These are phyloP conservation scores for Tenodera sinensis DNA, from an alignment of 2,888 invertebrate species.

Conservation along the genomic window DNA sequence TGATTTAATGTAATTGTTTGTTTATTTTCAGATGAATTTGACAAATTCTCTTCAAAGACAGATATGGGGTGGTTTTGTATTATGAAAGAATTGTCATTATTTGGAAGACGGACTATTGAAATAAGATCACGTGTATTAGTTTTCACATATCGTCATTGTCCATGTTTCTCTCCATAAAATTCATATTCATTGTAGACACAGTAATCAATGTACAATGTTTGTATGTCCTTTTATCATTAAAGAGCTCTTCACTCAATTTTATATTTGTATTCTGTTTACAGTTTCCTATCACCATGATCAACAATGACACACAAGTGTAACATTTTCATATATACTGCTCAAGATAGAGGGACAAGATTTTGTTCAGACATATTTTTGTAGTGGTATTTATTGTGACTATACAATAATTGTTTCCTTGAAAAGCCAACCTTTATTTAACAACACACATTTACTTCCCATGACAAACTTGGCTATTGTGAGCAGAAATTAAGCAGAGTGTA, in stretches of 20 bases:
- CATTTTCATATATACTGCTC: too few species aligned
- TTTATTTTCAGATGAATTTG: not conserved
- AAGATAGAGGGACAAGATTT: too few species aligned
- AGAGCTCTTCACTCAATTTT: not conserved
- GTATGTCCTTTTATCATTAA: slow-evolving; percentile 9
- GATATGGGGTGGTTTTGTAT: not conserved
- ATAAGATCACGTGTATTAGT: not conserved
- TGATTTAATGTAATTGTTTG: not conserved
- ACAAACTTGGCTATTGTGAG: too few species aligned
- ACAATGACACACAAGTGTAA: too few species aligned
- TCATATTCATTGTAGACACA: not conserved
- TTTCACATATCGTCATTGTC: not conserved
- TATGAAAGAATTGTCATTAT: not conserved
- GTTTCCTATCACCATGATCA: too few species aligned
- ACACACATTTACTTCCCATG: too few species aligned
- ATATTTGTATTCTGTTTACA: not conserved
- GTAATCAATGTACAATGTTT: not conserved
- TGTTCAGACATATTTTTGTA: too few species aligned
- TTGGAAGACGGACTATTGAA: not conserved
- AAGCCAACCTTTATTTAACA: too few species aligned
- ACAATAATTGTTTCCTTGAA: too few species aligned
- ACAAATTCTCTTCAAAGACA: not conserved
- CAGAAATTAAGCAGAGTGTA: too few species aligned
- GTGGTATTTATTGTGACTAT: too few species aligned
- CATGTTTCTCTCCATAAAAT: not conserved